Conservation (phyloP, 64 coral and sea anemone genomes). For the Cladopsammia gracilis region DNA sequence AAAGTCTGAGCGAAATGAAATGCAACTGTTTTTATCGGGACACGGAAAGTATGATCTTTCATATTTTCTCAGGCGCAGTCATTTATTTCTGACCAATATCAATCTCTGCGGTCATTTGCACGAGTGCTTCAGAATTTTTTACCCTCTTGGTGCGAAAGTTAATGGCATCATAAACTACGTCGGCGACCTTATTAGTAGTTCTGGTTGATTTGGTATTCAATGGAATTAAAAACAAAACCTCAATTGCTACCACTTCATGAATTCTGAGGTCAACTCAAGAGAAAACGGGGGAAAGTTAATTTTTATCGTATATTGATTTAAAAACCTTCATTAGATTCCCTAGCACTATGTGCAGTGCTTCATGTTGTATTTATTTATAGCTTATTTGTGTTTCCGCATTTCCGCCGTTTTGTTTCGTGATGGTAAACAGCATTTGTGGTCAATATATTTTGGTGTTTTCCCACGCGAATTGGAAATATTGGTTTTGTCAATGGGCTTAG, state of each 20-base stretch:
- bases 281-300: background rate
- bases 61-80: too few relatives aligned
- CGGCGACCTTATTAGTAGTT: background rate
- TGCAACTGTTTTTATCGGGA: too few relatives aligned
- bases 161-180: background rate
- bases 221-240: background rate
- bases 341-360: background rate
- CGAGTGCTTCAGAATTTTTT: background rate
- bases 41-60: too few relatives aligned
- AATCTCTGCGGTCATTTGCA: background rate
- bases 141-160: background rate
- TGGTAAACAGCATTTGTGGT: background rate
- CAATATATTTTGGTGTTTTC: conserved; percentile 37
- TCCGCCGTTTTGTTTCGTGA: conserved; percentile 5
- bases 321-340: background rate
- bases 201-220: background rate
- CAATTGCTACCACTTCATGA: background rate
- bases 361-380: background rate
- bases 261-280: background rate
- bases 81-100: too few relatives aligned
- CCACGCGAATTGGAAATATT: conserved; percentile 6
- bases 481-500: background rate
- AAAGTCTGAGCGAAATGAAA: too few relatives aligned
- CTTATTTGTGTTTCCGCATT: background rate
- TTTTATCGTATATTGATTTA: background rate